Base-by-base conservation (phyloP, 2,888 invertebrate genomes). In the Cerastis leucographa region DNA sequence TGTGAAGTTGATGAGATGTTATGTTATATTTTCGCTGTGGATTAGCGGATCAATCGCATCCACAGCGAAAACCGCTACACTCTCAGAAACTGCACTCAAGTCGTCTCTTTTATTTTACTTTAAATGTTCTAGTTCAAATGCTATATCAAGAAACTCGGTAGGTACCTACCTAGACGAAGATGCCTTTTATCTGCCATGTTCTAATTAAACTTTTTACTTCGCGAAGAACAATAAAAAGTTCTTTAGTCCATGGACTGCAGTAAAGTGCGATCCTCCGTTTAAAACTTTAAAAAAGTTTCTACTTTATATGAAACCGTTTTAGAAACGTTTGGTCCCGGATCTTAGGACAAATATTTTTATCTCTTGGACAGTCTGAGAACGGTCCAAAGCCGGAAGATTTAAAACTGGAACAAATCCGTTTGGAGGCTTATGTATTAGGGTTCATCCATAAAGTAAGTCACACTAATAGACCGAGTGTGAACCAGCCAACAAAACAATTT, bases 201-300 rank as follows among this genome's bases (percentile, higher is more conserved):
- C 74, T 82, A 80, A 84, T 74, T 84, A 68, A 82, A 82, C 74
- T 84, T 84, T 82, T 74, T 80, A 74, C 82, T 84, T 80, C 22
- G 44, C 70, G 44, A 74, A 74, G 68, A 80, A 80, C 82, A 82
- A 80, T 82, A 84, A 82, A 82, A 69, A 61, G 51, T 84, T 84
- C 59, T 64, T 25, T 79, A 74, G 71, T 79, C 71, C 22, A 54
- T 46, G 72, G 71, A 76, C 76, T 85, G 85, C 81, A 84, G 75
- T 69, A 80, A 83, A 70, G 44, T 80, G 59, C 69, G 74, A 80
- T 62, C 42, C 66, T 49, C 69, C 64, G 51, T 80, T 72, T 80
- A 72, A 80, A 81, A 70, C 56, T 79, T 78, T 61, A 69, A 61
- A 84, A 82, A 84, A 84, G 64, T 80, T 74, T 74, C 7, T 73